These are phyloP conservation scores for Babylonia areolata DNA, from an alignment of 1,140 invertebrate species.

Conservation along the genomic window DNA sequence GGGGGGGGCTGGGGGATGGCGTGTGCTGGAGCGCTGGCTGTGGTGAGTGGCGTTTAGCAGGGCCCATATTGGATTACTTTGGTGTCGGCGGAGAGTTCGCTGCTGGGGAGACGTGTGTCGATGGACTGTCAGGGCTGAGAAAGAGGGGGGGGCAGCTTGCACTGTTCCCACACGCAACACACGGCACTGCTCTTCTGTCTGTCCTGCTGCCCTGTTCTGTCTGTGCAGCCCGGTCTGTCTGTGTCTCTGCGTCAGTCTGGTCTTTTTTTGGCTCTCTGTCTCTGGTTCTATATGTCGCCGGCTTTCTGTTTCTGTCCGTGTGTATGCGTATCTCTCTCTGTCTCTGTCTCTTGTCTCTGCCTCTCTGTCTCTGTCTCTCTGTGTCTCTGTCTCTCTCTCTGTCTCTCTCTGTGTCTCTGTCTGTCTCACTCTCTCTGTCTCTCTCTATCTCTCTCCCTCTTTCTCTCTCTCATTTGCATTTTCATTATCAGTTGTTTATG, in stretches of 20 bases:
- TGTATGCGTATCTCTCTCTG: neutral
- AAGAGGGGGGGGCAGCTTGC: too few relatives aligned
- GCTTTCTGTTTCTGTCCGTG: neutral
- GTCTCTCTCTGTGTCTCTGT: neutral
- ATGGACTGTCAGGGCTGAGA: too few relatives aligned
- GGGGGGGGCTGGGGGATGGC: too few relatives aligned
- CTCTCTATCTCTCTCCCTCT: too few relatives aligned
- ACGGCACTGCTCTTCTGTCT: neutral
- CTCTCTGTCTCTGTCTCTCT: slow-evolving; percentile 1
- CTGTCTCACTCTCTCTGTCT: neutral
- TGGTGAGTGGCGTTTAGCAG: too few relatives aligned
- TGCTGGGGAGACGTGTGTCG: too few relatives aligned
- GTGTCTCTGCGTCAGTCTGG: too few relatives aligned
- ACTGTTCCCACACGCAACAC: too few relatives aligned
- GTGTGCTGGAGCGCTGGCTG: too few relatives aligned
- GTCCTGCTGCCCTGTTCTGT: neutral
- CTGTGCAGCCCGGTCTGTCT: neutral
- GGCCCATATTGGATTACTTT: too few relatives aligned
- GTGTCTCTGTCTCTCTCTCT: neutral
- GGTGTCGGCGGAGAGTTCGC: too few relatives aligned
- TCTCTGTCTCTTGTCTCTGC: neutral
- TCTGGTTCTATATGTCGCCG: neutral
- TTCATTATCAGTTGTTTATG: neutral
- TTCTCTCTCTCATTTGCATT: neutral
- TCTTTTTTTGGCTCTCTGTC: neutral